Percentiles rank a stretch among this genome's conserved stretches.
Evolutionary conservation across 2,113 vertebrate genomes (phyloP).

Genomic region (Carassius gibelio): DNA sequence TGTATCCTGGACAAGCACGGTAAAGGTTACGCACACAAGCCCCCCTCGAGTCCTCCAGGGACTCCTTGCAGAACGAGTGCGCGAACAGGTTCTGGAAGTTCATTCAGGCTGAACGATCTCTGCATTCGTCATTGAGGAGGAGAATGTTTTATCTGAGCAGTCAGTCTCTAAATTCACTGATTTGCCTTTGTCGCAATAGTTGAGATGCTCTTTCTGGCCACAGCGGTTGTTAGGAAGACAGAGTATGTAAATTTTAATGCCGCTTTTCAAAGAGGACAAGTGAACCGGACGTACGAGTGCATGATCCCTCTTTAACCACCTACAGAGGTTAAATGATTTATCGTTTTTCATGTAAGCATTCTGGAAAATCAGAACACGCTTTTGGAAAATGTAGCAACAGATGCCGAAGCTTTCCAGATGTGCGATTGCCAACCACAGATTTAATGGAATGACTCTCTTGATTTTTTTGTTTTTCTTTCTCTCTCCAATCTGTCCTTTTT

Average conservation of each 20-base stretch:
- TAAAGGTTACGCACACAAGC: slow-evolving; percentile 23
- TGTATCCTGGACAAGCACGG: slow-evolving; percentile 53
- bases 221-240: slow-evolving; percentile 39
- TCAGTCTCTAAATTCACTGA: slow-evolving; percentile 8
- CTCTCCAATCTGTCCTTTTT: slow-evolving; percentile 54
- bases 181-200: slow-evolving; percentile 3
- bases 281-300: slow-evolving; percentile 40
- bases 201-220: slow-evolving; percentile 24
- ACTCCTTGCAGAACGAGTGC: slow-evolving; percentile 46
- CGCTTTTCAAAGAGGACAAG: slow-evolving; percentile 41
- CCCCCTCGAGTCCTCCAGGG: slow-evolving; percentile 27
- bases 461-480: slow-evolving; percentile 30
- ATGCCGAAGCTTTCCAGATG: slow-evolving; percentile 71
- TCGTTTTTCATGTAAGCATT: slow-evolving; percentile 67
- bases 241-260: slow-evolving; percentile 53
- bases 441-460: slow-evolving; percentile 70
- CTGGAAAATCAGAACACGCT: slow-evolving; percentile 58
- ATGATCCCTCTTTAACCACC: slow-evolving; percentile 51
- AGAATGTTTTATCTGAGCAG: slow-evolving; percentile 23
- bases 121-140: slow-evolving; percentile 36
- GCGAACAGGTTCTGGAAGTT: slow-evolving; percentile 48
- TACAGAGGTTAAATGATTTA: slow-evolving; percentile 67
- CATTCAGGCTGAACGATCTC: slow-evolving; percentile 37
- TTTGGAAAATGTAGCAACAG: slow-evolving; percentile 73
- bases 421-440: slow-evolving; percentile 68